These are phyloP conservation scores for Myioborus melanocephalus DNA, from an alignment of 2,797 vertebrate species.

Conservation along the genomic window DNA sequence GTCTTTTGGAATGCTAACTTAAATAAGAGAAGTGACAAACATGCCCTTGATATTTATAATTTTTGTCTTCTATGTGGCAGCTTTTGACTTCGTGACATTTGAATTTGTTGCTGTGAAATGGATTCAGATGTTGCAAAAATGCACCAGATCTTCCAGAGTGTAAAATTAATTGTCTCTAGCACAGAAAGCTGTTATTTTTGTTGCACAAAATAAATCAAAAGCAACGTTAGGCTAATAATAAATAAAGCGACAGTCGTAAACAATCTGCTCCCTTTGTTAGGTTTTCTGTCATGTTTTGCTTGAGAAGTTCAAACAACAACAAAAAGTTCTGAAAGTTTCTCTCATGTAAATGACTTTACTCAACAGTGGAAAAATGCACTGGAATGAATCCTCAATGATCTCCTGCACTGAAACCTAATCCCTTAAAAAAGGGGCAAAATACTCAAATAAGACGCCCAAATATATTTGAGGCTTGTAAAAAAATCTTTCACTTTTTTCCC, in stretches of 20 bases:
- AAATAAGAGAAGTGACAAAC: background rate
- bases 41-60: background rate
- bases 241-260: background rate
- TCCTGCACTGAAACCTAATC: background rate
- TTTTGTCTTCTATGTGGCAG: background rate
- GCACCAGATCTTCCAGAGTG: background rate
- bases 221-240: background rate
- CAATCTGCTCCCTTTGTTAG: background rate
- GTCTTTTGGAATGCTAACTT: background rate
- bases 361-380: background rate
- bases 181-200: constrained; percentile 17
- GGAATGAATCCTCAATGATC: background rate
- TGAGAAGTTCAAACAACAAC: background rate
- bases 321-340: background rate
- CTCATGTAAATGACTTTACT: background rate
- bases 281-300: background rate
- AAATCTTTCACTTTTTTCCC: background rate
- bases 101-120: background rate
- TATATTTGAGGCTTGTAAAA: background rate
- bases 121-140: constrained; percentile 33
- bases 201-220: background rate
- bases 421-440: background rate
- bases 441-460: background rate
- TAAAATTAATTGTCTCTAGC: background rate
- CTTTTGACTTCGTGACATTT: background rate